Evolutionary conservation across 2,113 vertebrate species (phyloP).

Genomic region (Pleuronectes platessa): DNA sequence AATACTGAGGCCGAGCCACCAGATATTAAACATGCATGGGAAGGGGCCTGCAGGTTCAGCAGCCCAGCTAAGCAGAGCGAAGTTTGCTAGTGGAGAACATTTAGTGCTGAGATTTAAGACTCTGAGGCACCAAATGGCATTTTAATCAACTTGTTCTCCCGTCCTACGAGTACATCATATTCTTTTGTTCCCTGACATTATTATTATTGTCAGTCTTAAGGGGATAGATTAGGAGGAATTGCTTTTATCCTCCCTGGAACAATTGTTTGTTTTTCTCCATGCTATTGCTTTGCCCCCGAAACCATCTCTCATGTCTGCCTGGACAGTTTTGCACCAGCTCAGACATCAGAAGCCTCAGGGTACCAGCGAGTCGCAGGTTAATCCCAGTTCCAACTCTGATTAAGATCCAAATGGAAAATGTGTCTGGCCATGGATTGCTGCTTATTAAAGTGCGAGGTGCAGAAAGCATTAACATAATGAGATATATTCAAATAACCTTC

Average conservation of each 20-base stretch:
- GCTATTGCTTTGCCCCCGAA: conserved; percentile 4
- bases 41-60: conserved; percentile 50
- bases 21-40: conserved; percentile 66
- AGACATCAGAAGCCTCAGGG: conserved; percentile 35
- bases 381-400: conserved; percentile 16
- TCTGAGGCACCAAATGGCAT: background rate
- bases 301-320: conserved; percentile 9
- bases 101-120: conserved; percentile 14
- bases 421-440: background rate
- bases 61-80: conserved; percentile 7
- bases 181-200: background rate
- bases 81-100: background rate
- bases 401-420: conserved; percentile 12
- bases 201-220: background rate
- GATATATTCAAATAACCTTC: background rate
- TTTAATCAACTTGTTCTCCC: conserved; percentile 18
- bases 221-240: conserved; percentile 23
- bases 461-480: background rate
- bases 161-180: background rate
- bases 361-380: conserved; percentile 6
- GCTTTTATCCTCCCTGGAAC: conserved; percentile 24
- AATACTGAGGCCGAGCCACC: conserved; percentile 33
- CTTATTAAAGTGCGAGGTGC: conserved; percentile 13
- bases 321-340: conserved; percentile 26
- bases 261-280: background rate